phyloP scores from a whole-genome alignment of 2,113 vertebrate species.

The Hiodon tergisus region DNA sequence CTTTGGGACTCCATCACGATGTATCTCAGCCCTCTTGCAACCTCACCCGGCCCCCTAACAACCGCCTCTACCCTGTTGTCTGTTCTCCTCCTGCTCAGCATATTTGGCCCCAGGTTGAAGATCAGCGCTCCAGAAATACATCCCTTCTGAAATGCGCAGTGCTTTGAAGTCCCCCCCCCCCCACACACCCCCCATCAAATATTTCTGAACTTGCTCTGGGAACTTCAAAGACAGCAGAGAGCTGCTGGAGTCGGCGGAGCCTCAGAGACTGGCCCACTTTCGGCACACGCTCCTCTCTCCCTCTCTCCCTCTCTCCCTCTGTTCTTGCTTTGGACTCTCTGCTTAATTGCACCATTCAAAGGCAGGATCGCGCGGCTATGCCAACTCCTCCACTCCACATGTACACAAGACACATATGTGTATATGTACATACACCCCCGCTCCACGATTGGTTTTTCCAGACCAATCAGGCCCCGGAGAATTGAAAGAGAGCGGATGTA shows the following conservation, averaged over 20 bases:
- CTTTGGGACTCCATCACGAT: background rate
- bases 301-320: background rate
- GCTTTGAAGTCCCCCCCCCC: conserved; percentile 13
- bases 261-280: conserved; percentile 15
- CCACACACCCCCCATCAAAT: conserved; percentile 10
- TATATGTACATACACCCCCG: too few relatives aligned
- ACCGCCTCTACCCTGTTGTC: conserved; percentile 6
- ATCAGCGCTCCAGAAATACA: conserved; percentile 15
- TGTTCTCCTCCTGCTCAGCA: conserved; percentile 15
- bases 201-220: conserved; percentile 13
- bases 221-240: conserved; percentile 15
- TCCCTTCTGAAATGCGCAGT: background rate
- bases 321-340: too few relatives aligned
- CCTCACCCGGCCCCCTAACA: background rate
- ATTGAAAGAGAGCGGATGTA: too few relatives aligned
- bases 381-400: too few relatives aligned
- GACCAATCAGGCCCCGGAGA: too few relatives aligned
- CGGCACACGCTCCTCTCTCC: background rate
- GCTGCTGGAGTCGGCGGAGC: background rate
- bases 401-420: too few relatives aligned
- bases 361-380: background rate
- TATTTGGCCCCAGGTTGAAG: conserved; percentile 10
- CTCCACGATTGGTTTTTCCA: too few relatives aligned
- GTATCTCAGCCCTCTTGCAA: background rate
- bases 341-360: background rate